Evolutionary conservation across 2,113 vertebrate genomes (phyloP).

Genomic region (Neomonachus schauinslandi): DNA sequence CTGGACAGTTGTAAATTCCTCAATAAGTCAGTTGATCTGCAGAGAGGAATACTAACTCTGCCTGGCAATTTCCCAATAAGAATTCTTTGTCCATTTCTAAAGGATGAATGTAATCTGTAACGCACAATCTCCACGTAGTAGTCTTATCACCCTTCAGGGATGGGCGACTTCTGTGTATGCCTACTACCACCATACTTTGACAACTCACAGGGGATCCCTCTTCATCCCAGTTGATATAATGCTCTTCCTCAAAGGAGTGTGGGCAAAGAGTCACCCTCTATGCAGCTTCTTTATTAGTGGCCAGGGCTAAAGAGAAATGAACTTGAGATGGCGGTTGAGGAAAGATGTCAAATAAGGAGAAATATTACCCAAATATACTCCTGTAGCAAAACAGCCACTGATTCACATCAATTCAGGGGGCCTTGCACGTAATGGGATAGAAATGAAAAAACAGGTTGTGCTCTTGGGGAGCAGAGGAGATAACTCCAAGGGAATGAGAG

Average conservation of each 20-base stretch:
- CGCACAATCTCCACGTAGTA: neutral
- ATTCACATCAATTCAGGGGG: neutral
- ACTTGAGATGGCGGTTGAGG: neutral
- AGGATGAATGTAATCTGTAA: neutral
- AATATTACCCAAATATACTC: neutral
- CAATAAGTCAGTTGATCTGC: neutral
- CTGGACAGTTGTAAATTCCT: neutral
- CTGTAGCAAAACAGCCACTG: neutral
- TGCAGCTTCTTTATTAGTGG: neutral
- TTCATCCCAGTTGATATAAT: neutral
- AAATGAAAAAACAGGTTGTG: neutral
- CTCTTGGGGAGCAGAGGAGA: neutral
- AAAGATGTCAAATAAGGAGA: neutral
- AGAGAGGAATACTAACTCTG: neutral
- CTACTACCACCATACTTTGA: neutral
- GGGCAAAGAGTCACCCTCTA: neutral
- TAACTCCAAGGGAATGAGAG: conserved; percentile 49
- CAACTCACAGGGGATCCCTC: neutral
- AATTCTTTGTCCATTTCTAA: neutral
- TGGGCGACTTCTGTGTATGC: accelerated
- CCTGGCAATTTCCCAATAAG: neutral
- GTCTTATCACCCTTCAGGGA: neutral
- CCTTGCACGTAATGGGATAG: neutral
- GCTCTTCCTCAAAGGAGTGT: neutral
- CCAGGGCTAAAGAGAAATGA: neutral